phyloP scores from a whole-genome alignment of 2,797 vertebrate genomes.

The Pogonophryne albipinna region DNA sequence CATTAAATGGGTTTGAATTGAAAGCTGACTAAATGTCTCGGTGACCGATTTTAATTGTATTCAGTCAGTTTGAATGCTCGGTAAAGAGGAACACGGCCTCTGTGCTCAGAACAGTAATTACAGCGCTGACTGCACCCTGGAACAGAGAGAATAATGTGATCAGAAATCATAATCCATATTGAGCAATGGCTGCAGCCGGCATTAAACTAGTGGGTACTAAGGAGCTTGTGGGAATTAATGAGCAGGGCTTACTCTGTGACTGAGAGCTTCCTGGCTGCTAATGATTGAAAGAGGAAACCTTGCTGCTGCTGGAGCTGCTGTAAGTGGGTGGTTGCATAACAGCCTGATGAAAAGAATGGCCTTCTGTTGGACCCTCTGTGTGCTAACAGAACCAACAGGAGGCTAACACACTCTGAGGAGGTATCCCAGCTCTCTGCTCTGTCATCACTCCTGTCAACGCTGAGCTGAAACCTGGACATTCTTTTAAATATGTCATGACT shows the following conservation, averaged over 20 bases:
- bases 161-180: slow-evolving; percentile 49
- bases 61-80: slow-evolving; percentile 17
- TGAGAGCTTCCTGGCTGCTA: slow-evolving; percentile 16
- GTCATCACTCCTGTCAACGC: not conserved
- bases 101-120: slow-evolving; percentile 30
- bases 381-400: slow-evolving; percentile 3
- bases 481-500: not conserved
- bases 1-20: slow-evolving; percentile 30
- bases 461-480: not conserved
- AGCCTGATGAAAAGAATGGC: slow-evolving; percentile 14
- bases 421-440: not conserved
- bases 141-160: slow-evolving; percentile 42
- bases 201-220: slow-evolving; percentile 27
- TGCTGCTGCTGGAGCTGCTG: slow-evolving; percentile 9
- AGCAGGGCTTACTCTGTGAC: slow-evolving; percentile 28
- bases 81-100: slow-evolving; percentile 27
- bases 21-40: slow-evolving; percentile 29
- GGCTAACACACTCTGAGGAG: not conserved
- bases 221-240: slow-evolving; percentile 40
- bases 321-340: slow-evolving; percentile 18
- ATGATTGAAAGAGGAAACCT: slow-evolving; percentile 5
- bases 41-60: slow-evolving; percentile 16
- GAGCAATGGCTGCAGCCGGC: slow-evolving; percentile 15
- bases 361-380: slow-evolving; percentile 9
- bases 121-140: slow-evolving; percentile 5